Evolutionary conservation across 2,797 vertebrate genomes (phyloP), one percentile per base, ranked within the genome.

Genomic region (Alosa sapidissima): DNA sequence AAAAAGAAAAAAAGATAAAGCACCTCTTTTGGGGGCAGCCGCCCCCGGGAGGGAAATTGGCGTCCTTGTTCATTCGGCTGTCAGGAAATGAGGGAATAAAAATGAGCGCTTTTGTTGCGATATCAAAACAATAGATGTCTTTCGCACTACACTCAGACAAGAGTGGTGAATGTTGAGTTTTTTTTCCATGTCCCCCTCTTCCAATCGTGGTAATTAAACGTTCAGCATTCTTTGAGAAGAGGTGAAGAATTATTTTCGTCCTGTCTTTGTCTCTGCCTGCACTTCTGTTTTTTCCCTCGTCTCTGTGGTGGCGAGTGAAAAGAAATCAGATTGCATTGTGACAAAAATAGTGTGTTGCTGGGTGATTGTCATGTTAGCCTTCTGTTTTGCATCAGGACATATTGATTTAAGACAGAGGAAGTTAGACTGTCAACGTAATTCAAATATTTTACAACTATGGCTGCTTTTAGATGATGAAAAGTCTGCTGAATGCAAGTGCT

Each of bases 321-420:
- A 21, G 72, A 78, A 78, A 78, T 78, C 72, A 47, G 72, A 78
- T 78, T 78, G 72, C 72, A 78, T 78, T 78, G 72, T 78, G 72
- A 78, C 72, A 47, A 47, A 78, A 78, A 78, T 78, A 78, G 72
- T 78, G 72, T 45, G 14, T 78, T 45, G 72, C 72, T 78, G 36
- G 14, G 28, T 45, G 72, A 78, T 78, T 78, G 72, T 78, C 72
- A 78, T 47, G 72, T 78, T 78, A 78, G 13, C 72, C 72, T 47
- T 45, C 72, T 78, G 72, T 78, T 78, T 78, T 78, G 41, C 72
- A 21, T 78, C 72, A 78, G 36, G 16, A 45, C 41, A 21, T 16
- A 14, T 45, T 78, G 72, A 78, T 78, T 78, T 78, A 78, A 78
- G 41, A 47, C 41, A 21, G 72, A 16, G 6, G 36, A 78, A 78